These are phyloP conservation scores for Platyrinchus mystaceus DNA, from an alignment of 2,797 vertebrate species.

Conservation along the genomic window DNA sequence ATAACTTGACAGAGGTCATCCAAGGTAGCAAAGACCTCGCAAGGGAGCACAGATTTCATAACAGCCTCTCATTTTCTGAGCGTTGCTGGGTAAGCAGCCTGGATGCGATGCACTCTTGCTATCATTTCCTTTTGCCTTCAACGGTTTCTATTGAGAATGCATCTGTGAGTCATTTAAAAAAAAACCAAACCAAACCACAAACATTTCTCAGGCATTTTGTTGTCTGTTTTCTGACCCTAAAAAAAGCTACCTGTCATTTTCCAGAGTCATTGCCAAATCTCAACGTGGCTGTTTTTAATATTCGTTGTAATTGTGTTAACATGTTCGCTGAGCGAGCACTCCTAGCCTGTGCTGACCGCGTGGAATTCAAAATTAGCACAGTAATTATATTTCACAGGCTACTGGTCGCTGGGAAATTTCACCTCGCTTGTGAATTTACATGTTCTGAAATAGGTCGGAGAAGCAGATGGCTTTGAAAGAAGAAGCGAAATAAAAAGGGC, in stretches of 20 bases:
- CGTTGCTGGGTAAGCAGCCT: background rate
- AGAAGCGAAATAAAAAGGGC: slow-evolving; percentile 33
- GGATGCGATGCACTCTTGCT: background rate
- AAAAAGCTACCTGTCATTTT: slow-evolving; percentile 12
- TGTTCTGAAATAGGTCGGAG: slow-evolving; percentile 64
- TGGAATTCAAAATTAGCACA: slow-evolving; percentile 71
- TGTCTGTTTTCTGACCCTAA: background rate
- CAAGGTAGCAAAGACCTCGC: slow-evolving; percentile 42
- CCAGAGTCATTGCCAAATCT: background rate
- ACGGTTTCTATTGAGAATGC: background rate
- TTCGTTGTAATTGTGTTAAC: background rate
- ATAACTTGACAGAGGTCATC: slow-evolving; percentile 47
- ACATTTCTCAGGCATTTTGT: background rate
- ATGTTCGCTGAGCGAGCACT: slow-evolving; percentile 25
- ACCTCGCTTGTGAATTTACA: slow-evolving; percentile 58
- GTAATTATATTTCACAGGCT: slow-evolving; percentile 72
- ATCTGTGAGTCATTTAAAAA: background rate
- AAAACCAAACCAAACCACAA: background rate
- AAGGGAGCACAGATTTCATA: slow-evolving; percentile 10
- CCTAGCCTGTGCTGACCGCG: slow-evolving; percentile 54
- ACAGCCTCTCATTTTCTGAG: background rate
- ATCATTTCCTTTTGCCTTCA: background rate
- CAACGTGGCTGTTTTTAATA: background rate
- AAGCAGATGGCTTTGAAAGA: slow-evolving; percentile 74
- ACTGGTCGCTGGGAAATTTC: slow-evolving; percentile 57